Percentiles rank a stretch among this genome's conserved stretches.
Evolutionary conservation across 1,140 invertebrate genomes (phyloP).

Genomic region (Homarus americanus): DNA sequence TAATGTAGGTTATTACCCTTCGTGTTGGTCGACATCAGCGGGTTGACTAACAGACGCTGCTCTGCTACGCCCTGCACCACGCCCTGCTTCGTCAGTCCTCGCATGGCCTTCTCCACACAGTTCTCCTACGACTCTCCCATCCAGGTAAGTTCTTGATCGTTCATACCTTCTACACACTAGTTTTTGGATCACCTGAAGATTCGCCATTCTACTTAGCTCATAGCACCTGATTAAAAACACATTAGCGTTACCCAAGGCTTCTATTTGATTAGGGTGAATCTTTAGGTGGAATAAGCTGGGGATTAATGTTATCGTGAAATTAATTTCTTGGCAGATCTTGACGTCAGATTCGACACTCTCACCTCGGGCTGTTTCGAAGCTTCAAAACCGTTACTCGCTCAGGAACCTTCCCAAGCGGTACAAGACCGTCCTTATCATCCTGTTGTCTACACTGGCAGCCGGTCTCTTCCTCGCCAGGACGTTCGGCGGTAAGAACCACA

Average conservation of each 20-base stretch:
- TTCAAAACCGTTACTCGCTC: background rate
- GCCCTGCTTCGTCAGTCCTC: constrained; percentile 46
- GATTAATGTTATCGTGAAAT: too few relatives aligned
- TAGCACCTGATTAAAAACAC: too few relatives aligned
- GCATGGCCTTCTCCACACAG: constrained; percentile 58
- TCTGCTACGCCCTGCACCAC: constrained; percentile 21
- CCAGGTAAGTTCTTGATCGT: background rate
- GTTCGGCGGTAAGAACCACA: background rate
- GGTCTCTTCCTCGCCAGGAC: background rate
- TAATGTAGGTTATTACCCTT: background rate
- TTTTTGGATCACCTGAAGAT: too few relatives aligned
- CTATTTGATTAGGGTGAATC: too few relatives aligned
- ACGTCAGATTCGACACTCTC: background rate
- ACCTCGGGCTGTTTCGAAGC: background rate
- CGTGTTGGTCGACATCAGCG: background rate
- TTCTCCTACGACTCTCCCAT: constrained; percentile 62
- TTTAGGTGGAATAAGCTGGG: too few relatives aligned
- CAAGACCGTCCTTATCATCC: background rate
- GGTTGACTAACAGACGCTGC: background rate
- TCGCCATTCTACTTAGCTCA: too few relatives aligned
- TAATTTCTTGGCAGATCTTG: background rate
- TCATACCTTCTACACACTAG: too few relatives aligned
- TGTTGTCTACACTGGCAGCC: background rate
- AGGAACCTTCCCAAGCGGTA: background rate
- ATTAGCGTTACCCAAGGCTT: too few relatives aligned